These are phyloP conservation scores for Junco hyemalis DNA, from an alignment of 2,113 vertebrate genomes.

Conservation along the genomic window DNA sequence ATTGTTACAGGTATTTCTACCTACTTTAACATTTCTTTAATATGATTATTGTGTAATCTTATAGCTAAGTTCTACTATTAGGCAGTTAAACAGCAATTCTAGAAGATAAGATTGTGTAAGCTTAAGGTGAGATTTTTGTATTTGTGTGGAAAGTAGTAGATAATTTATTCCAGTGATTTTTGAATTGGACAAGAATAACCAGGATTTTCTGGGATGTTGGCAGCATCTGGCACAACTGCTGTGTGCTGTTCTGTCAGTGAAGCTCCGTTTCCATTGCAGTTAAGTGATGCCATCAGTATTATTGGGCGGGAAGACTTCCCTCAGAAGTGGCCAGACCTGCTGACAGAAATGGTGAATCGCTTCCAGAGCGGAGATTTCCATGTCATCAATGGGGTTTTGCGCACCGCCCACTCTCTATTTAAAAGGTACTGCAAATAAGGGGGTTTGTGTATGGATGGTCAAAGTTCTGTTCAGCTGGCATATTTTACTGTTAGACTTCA, in stretches of 20 bases:
- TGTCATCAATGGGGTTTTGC: conserved; percentile 95
- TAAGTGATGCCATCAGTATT: conserved; percentile 98
- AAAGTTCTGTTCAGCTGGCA: neutral
- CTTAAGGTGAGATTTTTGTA: neutral
- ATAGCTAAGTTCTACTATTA: neutral
- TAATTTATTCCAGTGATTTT: neutral
- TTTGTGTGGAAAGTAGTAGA: neutral
- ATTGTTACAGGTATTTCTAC: neutral
- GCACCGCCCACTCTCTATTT: conserved; percentile 95
- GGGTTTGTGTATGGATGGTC: accelerated
- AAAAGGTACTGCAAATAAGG: conserved; percentile 80
- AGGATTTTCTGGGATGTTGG: neutral
- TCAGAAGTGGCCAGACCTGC: conserved; percentile 95
- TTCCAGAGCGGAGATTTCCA: conserved; percentile 98
- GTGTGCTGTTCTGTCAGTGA: neutral
- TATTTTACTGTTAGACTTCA: accelerated
- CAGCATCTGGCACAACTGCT: neutral
- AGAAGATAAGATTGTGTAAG: neutral
- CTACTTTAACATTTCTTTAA: neutral
- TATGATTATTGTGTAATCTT: neutral
- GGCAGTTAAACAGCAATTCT: neutral
- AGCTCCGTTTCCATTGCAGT: conserved; percentile 60
- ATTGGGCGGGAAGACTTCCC: conserved; percentile 97
- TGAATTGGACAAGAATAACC: neutral
- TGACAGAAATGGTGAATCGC: conserved; percentile 96